Base-by-base conservation (phyloP, 2,888 invertebrate genomes). In the Orthonychiurus folsomi region DNA sequence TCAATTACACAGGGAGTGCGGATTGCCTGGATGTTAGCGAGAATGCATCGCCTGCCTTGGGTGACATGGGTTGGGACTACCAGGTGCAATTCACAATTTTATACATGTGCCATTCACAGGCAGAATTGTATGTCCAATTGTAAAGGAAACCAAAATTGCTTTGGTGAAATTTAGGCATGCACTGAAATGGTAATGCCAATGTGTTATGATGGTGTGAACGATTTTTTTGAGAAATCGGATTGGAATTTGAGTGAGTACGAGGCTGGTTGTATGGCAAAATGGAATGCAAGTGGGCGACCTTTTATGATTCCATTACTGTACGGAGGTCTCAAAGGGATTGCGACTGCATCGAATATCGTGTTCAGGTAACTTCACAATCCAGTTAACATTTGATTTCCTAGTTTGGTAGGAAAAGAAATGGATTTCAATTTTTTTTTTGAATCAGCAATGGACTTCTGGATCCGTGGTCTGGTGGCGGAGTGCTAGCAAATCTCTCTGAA, bases 141-240 rank as follows among this genome's bases (percentile, higher is more conserved):
- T 1, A 80, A 93, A n/a, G n/a, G n/a, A n/a, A n/a, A n/a, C n/a
- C n/a, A n/a, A n/a, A n/a, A n/a, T n/a, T n/a, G n/a, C n/a, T n/a
- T n/a, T n/a, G n/a, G n/a, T n/a, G n/a, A n/a, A n/a, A n/a, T n/a
- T n/a, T n/a, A n/a, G 87, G 82, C 88, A 0, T 97, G 97, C 75
- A 93, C 93, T 25, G 96, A 99, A 78, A 93, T 97, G 89, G 87
- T 94, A 64, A 93, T 95, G 91, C 96, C 96, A 0, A 85, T 89
- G 81, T 96, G 96, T 77, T 79, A 84, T 9, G 84, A 84, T 69
- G 89, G 87, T 50, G 77, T 80, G 1, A 79, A 82, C 12, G 92
- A 91, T 74, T 93, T 97, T 88, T 94, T 93, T 76, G 88, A 88
- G 74, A 82, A 84, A 1, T 67, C 74, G 0, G 75, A 81, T 0